These are phyloP conservation scores for Elysia chlorotica DNA, from an alignment of 1,140 invertebrate species.

Conservation along the genomic window DNA sequence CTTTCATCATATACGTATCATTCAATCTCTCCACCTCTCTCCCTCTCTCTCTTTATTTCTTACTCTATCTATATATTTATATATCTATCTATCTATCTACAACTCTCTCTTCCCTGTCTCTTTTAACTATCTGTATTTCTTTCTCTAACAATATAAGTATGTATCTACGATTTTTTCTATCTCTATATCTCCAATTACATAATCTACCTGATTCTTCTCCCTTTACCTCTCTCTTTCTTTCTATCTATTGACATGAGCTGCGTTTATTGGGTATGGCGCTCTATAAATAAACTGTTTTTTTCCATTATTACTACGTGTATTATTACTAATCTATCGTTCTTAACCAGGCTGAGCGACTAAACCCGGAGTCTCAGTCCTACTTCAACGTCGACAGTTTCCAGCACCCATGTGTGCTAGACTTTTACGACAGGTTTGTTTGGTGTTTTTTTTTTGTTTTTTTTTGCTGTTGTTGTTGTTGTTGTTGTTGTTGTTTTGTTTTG, in stretches of 20 bases:
- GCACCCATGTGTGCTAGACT: conserved; percentile 65
- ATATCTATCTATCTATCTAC: not conserved
- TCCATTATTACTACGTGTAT: too few species aligned
- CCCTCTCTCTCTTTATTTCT: not conserved
- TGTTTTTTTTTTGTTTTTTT: not conserved
- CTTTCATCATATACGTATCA: not conserved
- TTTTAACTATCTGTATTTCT: too few species aligned
- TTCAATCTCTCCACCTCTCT: not conserved
- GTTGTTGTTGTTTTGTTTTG: not conserved
- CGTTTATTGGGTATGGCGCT: too few species aligned
- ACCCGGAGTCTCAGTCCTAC: conserved; percentile 64
- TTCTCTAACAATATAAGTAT: too few species aligned
- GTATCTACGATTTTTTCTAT: not conserved
- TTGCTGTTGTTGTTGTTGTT: not conserved
- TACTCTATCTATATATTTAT: not conserved
- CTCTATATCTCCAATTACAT: not conserved
- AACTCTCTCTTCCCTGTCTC: not conserved
- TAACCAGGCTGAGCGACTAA: conserved; percentile 36
- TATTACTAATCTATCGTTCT: not conserved
- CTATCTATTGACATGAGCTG: too few species aligned
- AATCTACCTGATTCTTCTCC: not conserved
- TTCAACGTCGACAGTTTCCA: conserved; percentile 66
- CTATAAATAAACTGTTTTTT: too few species aligned
- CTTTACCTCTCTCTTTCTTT: not conserved
- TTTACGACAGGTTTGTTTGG: conserved; percentile 66